phyloP scores from a whole-genome alignment of 1,140 invertebrate genomes.

The Drosophila lacteicornis region DNA sequence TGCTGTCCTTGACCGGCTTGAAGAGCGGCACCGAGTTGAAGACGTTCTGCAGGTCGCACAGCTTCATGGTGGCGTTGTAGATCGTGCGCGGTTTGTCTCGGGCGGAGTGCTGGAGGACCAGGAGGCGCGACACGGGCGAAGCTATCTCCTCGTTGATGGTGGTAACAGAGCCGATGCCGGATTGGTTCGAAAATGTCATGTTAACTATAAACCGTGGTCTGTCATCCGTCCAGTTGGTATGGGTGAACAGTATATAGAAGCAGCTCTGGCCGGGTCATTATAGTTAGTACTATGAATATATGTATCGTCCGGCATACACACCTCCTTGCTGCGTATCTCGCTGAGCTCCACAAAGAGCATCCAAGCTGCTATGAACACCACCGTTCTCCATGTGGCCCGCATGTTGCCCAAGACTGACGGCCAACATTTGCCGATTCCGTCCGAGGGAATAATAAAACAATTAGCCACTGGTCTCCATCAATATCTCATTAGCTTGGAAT shows the following conservation, averaged over 20 bases:
- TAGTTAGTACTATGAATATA: too few relatives aligned
- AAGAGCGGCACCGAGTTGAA: conserved; percentile 68
- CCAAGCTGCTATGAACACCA: conserved; percentile 10
- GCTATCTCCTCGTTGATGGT: conserved; percentile 61
- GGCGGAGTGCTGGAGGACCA: conserved; percentile 41
- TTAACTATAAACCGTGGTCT: conserved; percentile 65
- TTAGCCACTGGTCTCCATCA: conserved; percentile 21
- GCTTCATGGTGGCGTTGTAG: conserved; percentile 66
- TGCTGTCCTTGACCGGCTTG: conserved; percentile 63
- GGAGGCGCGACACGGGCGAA: conserved; percentile 47
- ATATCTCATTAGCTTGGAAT: conserved; percentile 26
- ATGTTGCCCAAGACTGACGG: conserved; percentile 25
- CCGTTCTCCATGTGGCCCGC: not conserved
- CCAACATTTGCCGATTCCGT: not conserved
- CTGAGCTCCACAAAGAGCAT: conserved; percentile 13
- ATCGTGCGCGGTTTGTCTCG: conserved; percentile 48
- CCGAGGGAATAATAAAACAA: conserved; percentile 3
- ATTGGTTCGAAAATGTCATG: conserved; percentile 68
- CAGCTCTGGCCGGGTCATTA: conserved; percentile 35
- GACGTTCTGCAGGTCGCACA: conserved; percentile 57
- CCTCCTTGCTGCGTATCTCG: conserved; percentile 51
- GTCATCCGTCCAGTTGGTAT: conserved; percentile 70
- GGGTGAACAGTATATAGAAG: conserved; percentile 46
- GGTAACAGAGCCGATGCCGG: conserved; percentile 59
- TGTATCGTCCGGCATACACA: not conserved